Evolutionary conservation across 2,888 invertebrate genomes (phyloP).

Genomic region (Tetropium fuscum): DNA sequence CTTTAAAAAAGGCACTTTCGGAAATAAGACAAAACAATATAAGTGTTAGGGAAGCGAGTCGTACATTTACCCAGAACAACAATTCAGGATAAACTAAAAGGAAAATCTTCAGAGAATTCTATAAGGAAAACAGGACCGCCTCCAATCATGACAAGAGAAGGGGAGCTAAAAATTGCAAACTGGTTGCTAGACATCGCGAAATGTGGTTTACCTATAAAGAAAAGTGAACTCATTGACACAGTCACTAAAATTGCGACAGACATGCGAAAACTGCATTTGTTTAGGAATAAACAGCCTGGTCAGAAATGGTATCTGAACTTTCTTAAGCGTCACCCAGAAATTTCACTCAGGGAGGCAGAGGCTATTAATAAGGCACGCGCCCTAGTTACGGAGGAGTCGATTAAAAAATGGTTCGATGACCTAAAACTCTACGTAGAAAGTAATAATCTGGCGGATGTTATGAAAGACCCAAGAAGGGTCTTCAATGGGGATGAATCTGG

Average conservation of each 20-base stretch:
- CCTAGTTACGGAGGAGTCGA: neutral
- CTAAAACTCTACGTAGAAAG: neutral
- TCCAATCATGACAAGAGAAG: neutral
- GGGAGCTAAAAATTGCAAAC: neutral
- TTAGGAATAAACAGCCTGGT: neutral
- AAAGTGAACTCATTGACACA: neutral
- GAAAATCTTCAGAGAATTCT: neutral
- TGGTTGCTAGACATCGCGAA: neutral
- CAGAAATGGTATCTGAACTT: neutral
- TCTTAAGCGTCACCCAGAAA: neutral
- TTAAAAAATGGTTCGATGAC: slow-evolving; percentile 2
- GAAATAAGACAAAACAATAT: neutral
- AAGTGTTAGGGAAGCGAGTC: neutral
- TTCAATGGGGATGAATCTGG: slow-evolving; percentile 1
- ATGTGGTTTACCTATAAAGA: neutral
- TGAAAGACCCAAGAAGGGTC: slow-evolving; percentile 1
- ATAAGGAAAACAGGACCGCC: neutral
- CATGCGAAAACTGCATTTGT: neutral
- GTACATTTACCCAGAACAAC: neutral
- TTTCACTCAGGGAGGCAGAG: neutral
- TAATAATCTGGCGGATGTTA: neutral
- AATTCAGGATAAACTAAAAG: neutral
- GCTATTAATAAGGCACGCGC: neutral
- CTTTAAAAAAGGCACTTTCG: neutral
- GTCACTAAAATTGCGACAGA: neutral